These are phyloP conservation scores for Sebastiscus tertius DNA, from an alignment of 2,797 vertebrate genomes.

Conservation along the genomic window DNA sequence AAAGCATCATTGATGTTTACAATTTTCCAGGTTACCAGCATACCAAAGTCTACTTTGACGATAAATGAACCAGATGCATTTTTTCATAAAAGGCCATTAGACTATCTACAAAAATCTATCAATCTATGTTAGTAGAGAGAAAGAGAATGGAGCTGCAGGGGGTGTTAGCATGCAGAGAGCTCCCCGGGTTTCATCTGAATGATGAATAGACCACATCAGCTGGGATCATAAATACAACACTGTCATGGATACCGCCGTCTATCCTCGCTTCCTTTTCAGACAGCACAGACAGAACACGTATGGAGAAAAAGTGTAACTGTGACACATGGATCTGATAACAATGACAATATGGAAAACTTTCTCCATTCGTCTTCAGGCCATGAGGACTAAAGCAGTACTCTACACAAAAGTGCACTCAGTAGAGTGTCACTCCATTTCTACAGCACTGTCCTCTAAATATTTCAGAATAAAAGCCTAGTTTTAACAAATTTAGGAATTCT, in stretches of 20 bases:
- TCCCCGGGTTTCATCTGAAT: constrained; percentile 50
- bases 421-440: too few species aligned
- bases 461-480: too few species aligned
- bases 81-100: constrained; percentile 17
- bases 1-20: not conserved
- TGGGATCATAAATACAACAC: constrained; percentile 40
- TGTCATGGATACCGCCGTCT: not conserved
- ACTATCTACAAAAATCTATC: constrained; percentile 12
- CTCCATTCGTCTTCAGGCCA: not conserved
- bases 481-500: too few species aligned
- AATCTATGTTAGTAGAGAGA: constrained; percentile 15
- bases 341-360: not conserved
- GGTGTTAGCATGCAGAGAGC: constrained; percentile 50
- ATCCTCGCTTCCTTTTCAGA: not conserved
- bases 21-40: not conserved
- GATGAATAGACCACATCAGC: constrained; percentile 50
- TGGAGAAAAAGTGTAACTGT: not conserved
- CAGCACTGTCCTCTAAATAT: too few species aligned
- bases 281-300: not conserved
- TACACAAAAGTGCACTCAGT: not conserved
- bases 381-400: not conserved
- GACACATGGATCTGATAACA: not conserved
- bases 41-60: not conserved
- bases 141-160: constrained; percentile 5
- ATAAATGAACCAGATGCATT: constrained; percentile 13